Evolutionary conservation across 2,888 invertebrate species (phyloP).

Genomic region (Cyclophora albipunctata): DNA sequence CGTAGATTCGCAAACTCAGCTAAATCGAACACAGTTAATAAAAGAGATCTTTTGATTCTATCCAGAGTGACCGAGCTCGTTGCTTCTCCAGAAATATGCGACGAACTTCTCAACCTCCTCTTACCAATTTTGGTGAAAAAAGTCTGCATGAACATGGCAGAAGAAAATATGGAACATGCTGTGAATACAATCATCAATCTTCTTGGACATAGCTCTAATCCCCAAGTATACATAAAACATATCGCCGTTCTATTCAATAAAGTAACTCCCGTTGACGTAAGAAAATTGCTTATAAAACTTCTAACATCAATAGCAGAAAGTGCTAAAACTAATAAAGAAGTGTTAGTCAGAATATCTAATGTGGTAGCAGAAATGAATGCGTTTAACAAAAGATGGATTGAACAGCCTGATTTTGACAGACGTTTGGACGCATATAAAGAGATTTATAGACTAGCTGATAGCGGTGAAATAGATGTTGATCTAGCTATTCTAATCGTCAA

Average conservation of each 20-base stretch:
- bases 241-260: constrained; percentile 83
- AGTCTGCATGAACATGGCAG: constrained; percentile 74
- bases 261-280: constrained; percentile 77
- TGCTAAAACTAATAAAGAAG: constrained; percentile 44
- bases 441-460: constrained; percentile 74
- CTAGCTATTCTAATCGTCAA: constrained; percentile 84
- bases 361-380: constrained; percentile 85
- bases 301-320: constrained; percentile 76
- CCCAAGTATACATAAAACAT: constrained; percentile 79
- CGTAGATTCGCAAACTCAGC: constrained; percentile 77
- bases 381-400: constrained; percentile 90
- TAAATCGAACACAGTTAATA: constrained; percentile 76
- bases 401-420: constrained; percentile 92
- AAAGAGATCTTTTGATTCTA: constrained; percentile 82
- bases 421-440: constrained; percentile 85
- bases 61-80: constrained; percentile 86
- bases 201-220: constrained; percentile 79
- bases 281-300: constrained; percentile 80
- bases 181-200: constrained; percentile 84
- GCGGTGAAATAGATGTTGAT: constrained; percentile 75
- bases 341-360: constrained; percentile 67
- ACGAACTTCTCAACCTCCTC: constrained; percentile 80
- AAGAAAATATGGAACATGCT: constrained; percentile 81
- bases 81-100: constrained; percentile 79
- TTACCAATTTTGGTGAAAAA: constrained; percentile 83